Evolutionary conservation across 2,888 invertebrate species (phyloP).

Genomic region (Acleris literana): DNA sequence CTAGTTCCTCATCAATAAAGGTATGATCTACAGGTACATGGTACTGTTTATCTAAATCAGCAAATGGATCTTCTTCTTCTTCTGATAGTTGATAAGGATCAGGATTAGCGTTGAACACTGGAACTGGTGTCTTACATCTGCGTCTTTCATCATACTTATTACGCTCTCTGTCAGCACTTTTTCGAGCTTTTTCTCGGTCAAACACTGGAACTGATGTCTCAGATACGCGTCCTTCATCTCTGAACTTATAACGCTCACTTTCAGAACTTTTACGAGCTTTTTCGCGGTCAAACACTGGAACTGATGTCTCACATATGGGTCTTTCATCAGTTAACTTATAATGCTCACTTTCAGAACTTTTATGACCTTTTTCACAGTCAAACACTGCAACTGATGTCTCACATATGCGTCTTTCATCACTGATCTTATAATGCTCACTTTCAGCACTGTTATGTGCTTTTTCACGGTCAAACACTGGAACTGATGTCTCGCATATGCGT

Average conservation of each 20-base stretch:
- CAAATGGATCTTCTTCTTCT: slow-evolving; percentile 75
- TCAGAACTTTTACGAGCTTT: too few relatives aligned
- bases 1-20: slow-evolving; percentile 61
- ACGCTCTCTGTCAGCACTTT: too few relatives aligned
- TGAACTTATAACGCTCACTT: too few relatives aligned
- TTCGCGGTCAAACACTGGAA: slow-evolving; percentile 51
- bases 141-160: too few relatives aligned
- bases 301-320: slow-evolving; percentile 33
- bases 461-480: too few relatives aligned
- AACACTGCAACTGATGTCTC: slow-evolving; percentile 26
- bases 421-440: slow-evolving; percentile 33
- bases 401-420: slow-evolving; percentile 40
- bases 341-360: too few relatives aligned
- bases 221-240: too few relatives aligned
- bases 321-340: too few relatives aligned
- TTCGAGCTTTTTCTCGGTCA: too few relatives aligned
- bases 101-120: slow-evolving; percentile 61
- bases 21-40: slow-evolving; percentile 78
- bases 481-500: slow-evolving; percentile 33
- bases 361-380: too few relatives aligned
- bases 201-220: slow-evolving; percentile 55
- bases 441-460: too few relatives aligned
- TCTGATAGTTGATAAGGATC: slow-evolving; percentile 64
- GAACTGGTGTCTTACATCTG: slow-evolving; percentile 41
- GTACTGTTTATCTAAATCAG: slow-evolving; percentile 74